Evolutionary conservation across 2,113 vertebrate species (phyloP), one percentile per base, ranked within the genome.

Genomic region (Cercopithecus mona): DNA sequence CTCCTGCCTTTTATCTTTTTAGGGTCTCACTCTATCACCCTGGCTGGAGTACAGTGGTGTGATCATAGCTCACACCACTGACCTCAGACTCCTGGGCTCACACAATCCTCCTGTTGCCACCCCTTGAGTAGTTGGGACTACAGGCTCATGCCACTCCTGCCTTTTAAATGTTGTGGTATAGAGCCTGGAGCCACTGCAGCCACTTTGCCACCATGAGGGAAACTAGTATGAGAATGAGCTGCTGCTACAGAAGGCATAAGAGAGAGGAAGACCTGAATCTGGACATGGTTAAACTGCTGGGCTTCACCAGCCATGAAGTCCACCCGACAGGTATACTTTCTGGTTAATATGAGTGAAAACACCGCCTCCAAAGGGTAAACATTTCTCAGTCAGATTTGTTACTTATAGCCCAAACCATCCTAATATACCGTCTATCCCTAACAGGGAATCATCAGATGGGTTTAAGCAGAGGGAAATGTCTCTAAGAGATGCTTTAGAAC

Each of bases 151-250:
- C 66, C 66, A n/a, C 66, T 40, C n/a, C 45, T 59, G 61, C 52
- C 52, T 57, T 57, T 73, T 79, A n/a, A 40, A n/a, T 23, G 38
- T 32, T 3, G 5, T 40, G 57, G 11, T 11, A 30, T 12, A 50
- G 16, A 55, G 88, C 8, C 55, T 25, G 92, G 92, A 66, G 79
- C 27, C 6, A 8, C 55, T 20, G 72, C 52, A 75, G 45, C 70
- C n/a, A 17, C 52, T 88, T 79, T 57, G 88, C 38, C 78, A n/a
- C 40, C 79, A 17, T 0, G 72, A 85, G 72, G 38, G 66, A 66
- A 55, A 23, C 4, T 9, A 0, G 1, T 0, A 8, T 17, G 43
- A 66, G 43, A 45, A 48, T 23, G 0, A 55, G 43, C 3, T 66
- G 61, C 38, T n/a, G 70, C 78, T 66, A 8, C 14, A 13, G 38